A percentile compares a stretch with the other conserved stretches of the same genome.
phyloP scores from a whole-genome alignment of 2,113 vertebrate species.

The Grantiella picta region DNA sequence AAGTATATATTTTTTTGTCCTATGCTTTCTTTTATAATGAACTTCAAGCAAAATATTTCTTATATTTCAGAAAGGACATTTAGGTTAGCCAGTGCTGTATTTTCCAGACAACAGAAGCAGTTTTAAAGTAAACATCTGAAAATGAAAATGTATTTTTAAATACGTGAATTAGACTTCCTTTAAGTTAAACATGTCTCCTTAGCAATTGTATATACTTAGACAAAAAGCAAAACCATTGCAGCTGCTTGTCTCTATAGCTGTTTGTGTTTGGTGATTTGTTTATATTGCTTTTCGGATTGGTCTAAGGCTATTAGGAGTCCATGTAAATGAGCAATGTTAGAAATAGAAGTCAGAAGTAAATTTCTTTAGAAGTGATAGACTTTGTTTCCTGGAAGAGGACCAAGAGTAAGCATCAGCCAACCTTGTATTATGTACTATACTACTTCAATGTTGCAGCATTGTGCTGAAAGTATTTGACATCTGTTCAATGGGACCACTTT shows the following conservation, averaged over 20 bases:
- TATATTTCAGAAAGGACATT: background rate
- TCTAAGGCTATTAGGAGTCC: background rate
- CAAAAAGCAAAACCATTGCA: background rate
- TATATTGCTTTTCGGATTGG: background rate
- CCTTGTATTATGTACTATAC: background rate
- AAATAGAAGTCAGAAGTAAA: background rate
- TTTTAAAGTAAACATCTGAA: background rate
- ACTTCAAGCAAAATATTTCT: background rate
- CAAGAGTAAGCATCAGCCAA: background rate
- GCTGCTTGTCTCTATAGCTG: background rate
- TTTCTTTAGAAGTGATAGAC: background rate
- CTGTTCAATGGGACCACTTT: conserved; percentile 27
- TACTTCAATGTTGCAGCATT: background rate
- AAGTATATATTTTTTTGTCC: conserved; percentile 6
- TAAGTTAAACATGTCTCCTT: conserved; percentile 5
- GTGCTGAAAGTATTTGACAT: background rate
- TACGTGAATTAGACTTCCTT: background rate
- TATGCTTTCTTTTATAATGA: conserved; percentile 1
- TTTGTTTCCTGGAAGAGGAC: conserved; percentile 18
- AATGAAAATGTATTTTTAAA: background rate
- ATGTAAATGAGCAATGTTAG: background rate
- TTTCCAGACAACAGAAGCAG: background rate
- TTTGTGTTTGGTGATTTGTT: background rate
- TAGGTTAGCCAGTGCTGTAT: background rate
- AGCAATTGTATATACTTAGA: background rate